phyloP scores from a whole-genome alignment of 1,140 invertebrate species.

The Drosophila aff. region DNA sequence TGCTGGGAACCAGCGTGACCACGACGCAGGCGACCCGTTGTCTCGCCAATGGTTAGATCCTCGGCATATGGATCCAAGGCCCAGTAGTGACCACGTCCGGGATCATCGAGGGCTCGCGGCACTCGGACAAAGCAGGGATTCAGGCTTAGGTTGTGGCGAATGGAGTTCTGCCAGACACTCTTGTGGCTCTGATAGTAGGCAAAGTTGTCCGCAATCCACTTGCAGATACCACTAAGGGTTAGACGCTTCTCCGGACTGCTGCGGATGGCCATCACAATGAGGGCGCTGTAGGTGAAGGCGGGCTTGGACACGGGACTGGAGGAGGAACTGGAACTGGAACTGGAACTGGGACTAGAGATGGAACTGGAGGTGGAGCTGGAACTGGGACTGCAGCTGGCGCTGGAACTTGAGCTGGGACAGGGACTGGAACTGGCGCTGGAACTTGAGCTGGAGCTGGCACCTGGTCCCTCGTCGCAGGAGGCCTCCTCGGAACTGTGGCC shows the following conservation, averaged over 20 bases:
- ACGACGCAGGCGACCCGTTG: slow-evolving; percentile 66
- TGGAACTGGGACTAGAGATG: not conserved
- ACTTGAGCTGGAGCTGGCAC: not conserved
- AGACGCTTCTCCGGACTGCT: slow-evolving; percentile 93
- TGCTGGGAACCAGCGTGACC: slow-evolving; percentile 20
- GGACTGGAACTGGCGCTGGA: slow-evolving; percentile 86
- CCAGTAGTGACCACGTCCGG: slow-evolving; percentile 80
- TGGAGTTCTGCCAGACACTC: slow-evolving; percentile 99
- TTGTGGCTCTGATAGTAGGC: slow-evolving; percentile 97
- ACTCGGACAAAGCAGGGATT: slow-evolving; percentile 75
- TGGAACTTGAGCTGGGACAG: not conserved
- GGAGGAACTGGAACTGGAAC: not conserved
- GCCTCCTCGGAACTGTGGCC: slow-evolving; percentile 54
- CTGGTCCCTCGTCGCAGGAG: slow-evolving; percentile 44
- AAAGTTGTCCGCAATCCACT: slow-evolving; percentile 92
- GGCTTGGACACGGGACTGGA: slow-evolving; percentile 86
- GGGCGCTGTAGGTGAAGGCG: slow-evolving; percentile 97
- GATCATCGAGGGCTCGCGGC: slow-evolving; percentile 72
- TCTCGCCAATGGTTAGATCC: slow-evolving; percentile 76
- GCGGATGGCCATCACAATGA: slow-evolving; percentile 99
- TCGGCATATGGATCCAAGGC: slow-evolving; percentile 72
- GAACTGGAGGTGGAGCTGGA: not conserved
- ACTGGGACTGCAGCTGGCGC: no score
- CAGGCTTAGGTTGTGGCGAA: slow-evolving; percentile 93
- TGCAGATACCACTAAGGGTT: slow-evolving; percentile 95